Base-by-base conservation (phyloP, 2,888 invertebrate genomes). In the Andrena camellia region DNA sequence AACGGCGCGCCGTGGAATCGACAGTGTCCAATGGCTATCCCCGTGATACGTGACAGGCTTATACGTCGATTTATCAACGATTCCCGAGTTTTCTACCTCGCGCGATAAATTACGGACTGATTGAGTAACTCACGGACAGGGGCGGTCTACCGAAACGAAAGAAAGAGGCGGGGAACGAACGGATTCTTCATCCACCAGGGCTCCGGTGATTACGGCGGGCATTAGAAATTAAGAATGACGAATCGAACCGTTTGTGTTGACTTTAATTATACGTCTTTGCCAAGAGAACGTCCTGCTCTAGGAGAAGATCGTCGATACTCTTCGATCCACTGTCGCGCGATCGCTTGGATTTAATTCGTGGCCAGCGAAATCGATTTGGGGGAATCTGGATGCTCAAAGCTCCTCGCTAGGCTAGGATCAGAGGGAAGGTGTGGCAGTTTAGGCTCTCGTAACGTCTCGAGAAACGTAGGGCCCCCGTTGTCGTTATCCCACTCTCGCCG, bases 71-170 rank as follows among this genome's bases (percentile, higher is more conserved):
- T 87, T 87, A 89, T 89, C 79, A 89, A 81, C 69, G 74, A 63
- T 74, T 74, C 70, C 59, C 67, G 57, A 79, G 85, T 82, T 83
- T 84, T 75, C 84, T 84, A 72, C 75, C 83, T 83, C 77, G 71
- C 76, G 74, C 84, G 83, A 88, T 89, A 88, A 89, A 89, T 89
- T 82, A 86, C 54, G 64, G 74, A 81, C 69, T 75, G 83, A 85
- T 88, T 86, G 82, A 70, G 80, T 68, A 88, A 83, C 68, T 67
- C 59, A 52, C 35, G 64, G 59, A 69, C 60, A 64, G 4, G 42
- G 42, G 13, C 50, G 70, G 66, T 33, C 71, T 52, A 60, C 59
- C 20, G 73, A 48, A 64, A 70, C 50, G 67, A 57, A 71, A 66
- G n/a, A 20, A 80, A 52, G 50, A 71, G 78, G 50, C 63, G 69